These are phyloP conservation scores for Benitochromis conjunctus DNA, from an alignment of 2,113 vertebrate genomes.

Conservation along the genomic window DNA sequence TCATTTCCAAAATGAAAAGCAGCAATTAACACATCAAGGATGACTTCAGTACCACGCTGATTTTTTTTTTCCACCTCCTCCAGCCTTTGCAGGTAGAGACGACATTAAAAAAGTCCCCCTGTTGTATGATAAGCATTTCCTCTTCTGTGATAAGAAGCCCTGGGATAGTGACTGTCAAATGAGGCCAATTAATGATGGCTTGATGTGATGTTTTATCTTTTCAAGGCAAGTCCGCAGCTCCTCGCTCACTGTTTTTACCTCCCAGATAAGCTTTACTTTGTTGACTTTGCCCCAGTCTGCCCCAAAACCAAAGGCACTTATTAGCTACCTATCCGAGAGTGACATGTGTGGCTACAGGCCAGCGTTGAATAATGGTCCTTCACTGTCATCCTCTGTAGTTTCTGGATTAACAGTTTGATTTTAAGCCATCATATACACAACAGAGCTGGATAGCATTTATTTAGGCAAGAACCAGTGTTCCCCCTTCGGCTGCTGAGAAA, in stretches of 20 bases:
- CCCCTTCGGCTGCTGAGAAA: not conserved
- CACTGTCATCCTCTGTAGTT: slow-evolving; percentile 10
- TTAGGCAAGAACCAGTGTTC: slow-evolving; percentile 13
- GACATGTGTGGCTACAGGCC: slow-evolving; percentile 45
- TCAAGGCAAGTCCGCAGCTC: slow-evolving; percentile 37
- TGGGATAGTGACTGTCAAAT: slow-evolving; percentile 48
- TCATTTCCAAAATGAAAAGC: slow-evolving; percentile 52
- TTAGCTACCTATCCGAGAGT: slow-evolving; percentile 54
- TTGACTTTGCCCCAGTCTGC: slow-evolving; percentile 53
- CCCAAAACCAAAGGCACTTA: slow-evolving; percentile 28
- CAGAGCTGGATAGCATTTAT: slow-evolving; percentile 8
- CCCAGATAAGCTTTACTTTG: slow-evolving; percentile 47
- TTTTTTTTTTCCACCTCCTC: rapidly evolving
- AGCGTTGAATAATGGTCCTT: slow-evolving; percentile 24
- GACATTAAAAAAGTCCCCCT: slow-evolving; percentile 4
- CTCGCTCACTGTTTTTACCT: slow-evolving; percentile 14
- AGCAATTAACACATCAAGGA: slow-evolving; percentile 58
- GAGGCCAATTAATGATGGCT: slow-evolving; percentile 52
- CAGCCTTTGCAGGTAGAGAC: slow-evolving; percentile 21
- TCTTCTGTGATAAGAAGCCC: slow-evolving; percentile 46
- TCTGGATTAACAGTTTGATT: slow-evolving; percentile 35
- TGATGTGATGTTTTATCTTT: slow-evolving; percentile 50
- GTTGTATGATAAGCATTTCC: slow-evolving; percentile 48
- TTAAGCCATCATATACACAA: not conserved
- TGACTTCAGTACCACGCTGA: not conserved